These are phyloP conservation scores for Choristoneura rosaceana DNA, from an alignment of 2,888 invertebrate species.

Conservation along the genomic window DNA sequence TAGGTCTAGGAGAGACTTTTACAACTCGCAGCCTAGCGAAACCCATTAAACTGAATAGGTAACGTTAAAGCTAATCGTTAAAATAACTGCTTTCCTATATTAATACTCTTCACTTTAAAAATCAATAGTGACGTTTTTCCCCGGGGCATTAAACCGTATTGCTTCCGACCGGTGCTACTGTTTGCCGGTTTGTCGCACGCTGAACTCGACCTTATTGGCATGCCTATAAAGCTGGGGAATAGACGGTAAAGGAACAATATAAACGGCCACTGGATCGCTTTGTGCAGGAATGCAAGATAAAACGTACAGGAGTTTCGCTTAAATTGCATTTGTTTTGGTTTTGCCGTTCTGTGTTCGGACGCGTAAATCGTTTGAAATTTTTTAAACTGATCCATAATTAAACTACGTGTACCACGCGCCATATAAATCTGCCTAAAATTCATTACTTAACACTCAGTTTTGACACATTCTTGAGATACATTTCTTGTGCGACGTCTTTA, in stretches of 20 bases:
- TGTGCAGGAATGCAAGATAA: constrained; percentile 13
- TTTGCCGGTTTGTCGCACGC: constrained; percentile 4
- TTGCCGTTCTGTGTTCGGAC: constrained; percentile 9
- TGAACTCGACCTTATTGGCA: background rate
- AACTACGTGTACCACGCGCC: no score
- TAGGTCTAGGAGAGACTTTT: no score
- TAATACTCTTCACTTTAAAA: constrained; percentile 31
- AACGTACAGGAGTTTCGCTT: constrained; percentile 21
- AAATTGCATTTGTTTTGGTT: constrained; percentile 28
- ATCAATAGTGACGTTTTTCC: constrained; percentile 41
- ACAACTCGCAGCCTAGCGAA: no score
- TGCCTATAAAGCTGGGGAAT: background rate
- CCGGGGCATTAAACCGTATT: constrained; percentile 40
- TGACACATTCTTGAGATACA: no score
- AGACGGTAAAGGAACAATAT: background rate
- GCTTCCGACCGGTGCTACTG: constrained; percentile 24
- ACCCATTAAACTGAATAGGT: background rate
- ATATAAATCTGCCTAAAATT: no score
- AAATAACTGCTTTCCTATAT: constrained; percentile 12
- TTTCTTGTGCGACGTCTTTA: no score
- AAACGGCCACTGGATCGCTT: constrained; percentile 20
- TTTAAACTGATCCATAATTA: no score
- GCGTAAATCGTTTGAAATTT: constrained; percentile 12
- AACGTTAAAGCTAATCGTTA: background rate
- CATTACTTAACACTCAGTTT: no score